Conservation (phyloP, 2,113 vertebrate genomes). For the Psephotus haematonotus region DNA sequence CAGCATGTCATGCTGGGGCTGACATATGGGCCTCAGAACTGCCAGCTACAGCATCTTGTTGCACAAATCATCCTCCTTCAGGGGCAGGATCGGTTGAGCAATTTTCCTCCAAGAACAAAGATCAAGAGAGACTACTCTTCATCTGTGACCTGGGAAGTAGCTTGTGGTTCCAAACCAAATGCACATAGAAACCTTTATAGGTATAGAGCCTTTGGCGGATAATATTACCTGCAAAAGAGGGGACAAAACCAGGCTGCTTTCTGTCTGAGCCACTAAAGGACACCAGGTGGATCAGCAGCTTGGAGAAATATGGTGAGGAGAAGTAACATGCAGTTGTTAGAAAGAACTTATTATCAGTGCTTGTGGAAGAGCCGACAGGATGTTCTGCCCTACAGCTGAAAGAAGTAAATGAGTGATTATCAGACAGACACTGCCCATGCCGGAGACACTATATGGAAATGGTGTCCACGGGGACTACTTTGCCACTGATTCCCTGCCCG, state of each 20-base stretch:
- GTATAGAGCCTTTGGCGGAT: not conserved
- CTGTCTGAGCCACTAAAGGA: not conserved
- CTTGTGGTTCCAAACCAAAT: not conserved
- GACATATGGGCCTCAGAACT: fast-evolving
- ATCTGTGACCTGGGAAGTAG: not conserved
- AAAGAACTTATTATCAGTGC: fast-evolving
- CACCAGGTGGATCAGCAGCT: not conserved
- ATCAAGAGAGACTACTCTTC: not conserved
- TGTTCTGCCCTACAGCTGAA: not conserved
- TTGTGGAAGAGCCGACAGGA: fast-evolving
- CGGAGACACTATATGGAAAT: not conserved
- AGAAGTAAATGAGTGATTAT: not conserved
- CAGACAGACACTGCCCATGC: not conserved
- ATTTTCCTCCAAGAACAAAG: not conserved
- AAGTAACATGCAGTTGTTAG: not conserved
- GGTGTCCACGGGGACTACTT: not conserved
- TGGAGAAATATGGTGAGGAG: not conserved
- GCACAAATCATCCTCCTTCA: not conserved
- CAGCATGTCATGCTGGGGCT: fast-evolving
- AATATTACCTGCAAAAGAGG: not conserved
- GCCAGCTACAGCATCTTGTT: not conserved
- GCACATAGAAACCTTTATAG: not conserved
- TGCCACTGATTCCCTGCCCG: not conserved
- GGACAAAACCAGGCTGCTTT: not conserved
- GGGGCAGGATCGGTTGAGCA: not conserved